Base-by-base conservation (phyloP, 1,140 invertebrate genomes). In the Procambarus clarkii region DNA sequence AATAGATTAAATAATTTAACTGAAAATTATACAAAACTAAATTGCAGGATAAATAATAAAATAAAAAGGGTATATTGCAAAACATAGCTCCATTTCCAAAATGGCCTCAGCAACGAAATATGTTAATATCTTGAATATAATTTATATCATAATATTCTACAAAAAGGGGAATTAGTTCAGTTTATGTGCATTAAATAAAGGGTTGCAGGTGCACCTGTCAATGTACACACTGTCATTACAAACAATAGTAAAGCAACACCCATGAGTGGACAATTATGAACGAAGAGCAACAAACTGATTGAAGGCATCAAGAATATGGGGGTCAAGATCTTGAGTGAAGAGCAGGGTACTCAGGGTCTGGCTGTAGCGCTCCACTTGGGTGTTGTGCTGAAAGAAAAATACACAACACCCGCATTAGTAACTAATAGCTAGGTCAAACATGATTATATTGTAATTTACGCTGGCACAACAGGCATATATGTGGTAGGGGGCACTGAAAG, bases 291-390 rank as follows among this genome's bases (percentile, higher is more conserved):
- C 96, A 95, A 99, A 99, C 94, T 99, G 98, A 94, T 99, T 98
- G 95, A 99, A 99, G 48, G 99, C 97, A 94, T 99, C 98, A 79
- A 99, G 95, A 94, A 99, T 99, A 94, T 99, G 98, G 21, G 97
- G 96, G 94, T 99, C 99, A 94, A 99, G 95, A 95, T 99, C 98
- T 94, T 98, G 97, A 0, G 98, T 99, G 94, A 99, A 99, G 11
- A 99, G 95, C 50, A 99, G 95, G 0, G 97, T 98, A 94, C 99
- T 98, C 94, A 99, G 94, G 0, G 98, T 99, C 91, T 97, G 97
- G 94, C 98, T 98, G 95, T 99, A 99, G 94, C 98, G 98, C 95
- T 98, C 98, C n/a, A 99, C 98, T 96, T 99, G 98, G 94, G 99
- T 98, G 94, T 99, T 97, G 95, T 99, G 98, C 98, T 96, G 94